Evolutionary conservation across 2,113 vertebrate genomes (phyloP).

Genomic region (Zosterops lateralis): DNA sequence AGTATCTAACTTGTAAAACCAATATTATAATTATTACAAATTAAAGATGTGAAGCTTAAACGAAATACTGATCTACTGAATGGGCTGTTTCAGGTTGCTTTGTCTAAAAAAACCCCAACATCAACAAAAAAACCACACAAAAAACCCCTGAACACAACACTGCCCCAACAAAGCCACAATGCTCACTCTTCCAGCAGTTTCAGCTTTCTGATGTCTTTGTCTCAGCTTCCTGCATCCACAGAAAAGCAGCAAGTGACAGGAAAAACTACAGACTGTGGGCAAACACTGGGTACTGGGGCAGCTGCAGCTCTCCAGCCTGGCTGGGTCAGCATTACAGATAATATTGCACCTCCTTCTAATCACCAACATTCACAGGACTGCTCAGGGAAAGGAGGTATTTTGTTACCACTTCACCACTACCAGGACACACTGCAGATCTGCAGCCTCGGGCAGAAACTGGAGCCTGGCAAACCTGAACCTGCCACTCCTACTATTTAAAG

Average conservation of each 20-base stretch:
- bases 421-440: background rate
- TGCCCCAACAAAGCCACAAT: background rate
- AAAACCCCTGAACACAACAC: accelerated
- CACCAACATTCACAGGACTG: accelerated
- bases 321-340: accelerated
- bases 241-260: background rate
- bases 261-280: background rate
- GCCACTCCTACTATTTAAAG: background rate
- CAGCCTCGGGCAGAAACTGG: background rate
- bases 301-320: background rate
- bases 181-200: background rate
- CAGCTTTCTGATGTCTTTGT: background rate
- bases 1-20: background rate
- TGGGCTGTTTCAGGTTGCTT: background rate
- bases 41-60: background rate
- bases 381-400: background rate
- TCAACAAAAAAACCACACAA: background rate
- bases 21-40: background rate
- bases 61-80: background rate
- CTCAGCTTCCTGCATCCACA: background rate
- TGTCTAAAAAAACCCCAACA: background rate
- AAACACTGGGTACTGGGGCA: background rate
- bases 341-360: accelerated
- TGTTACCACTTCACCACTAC: background rate
- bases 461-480: background rate